Evolutionary conservation across 2,888 invertebrate species (phyloP), one percentile per base, ranked within the genome.

Genomic region (Drosophila picticornis): DNA sequence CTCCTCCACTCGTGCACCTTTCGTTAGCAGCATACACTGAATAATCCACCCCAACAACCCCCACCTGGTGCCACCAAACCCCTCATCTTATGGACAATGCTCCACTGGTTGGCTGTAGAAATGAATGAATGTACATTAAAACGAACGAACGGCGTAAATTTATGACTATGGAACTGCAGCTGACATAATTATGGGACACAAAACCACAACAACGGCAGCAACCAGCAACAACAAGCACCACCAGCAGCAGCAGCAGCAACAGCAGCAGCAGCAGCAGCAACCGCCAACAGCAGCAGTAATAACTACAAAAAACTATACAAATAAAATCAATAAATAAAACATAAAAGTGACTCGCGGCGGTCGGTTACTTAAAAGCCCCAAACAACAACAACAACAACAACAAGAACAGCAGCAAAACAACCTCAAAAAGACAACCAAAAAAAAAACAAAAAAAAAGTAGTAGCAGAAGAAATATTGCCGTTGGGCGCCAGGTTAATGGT

Each of bases 321-420:
- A 84, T 81, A 84, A 89, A 84, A 87, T 84, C 84, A 84, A 84
- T 84, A 84, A 84, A 84, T 84, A 81, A 84, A 84, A 81, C 88
- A 87, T 84, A 89, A 77, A 81, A 81, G 75, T 75, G 64, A 80
- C 83, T 83, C 74, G 83, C 74, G 66, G 74, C 68, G 38, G 81
- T 85, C 86, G 85, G 83, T 82, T 75, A 82, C 79, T 73, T 82
- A 80, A 85, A 80, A 85, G 74, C 67, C 55, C 13, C 61, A 29
- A 71, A n/a, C 27, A 27, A 4, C 2, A 10, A 0, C 7, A 27
- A 16, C 25, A 25, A 16, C 46, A 48, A 9, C 46, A 46, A 1
- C 46, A 51, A 19, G 11, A 51, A 29, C 29, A 43, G 0, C 43
- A 43, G 22, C 43, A 46, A 22, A n/a, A 46, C 43, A 48, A 25